Evolutionary conservation across 2,888 invertebrate genomes (phyloP).

Genomic region (Eupithecia vulgata): DNA sequence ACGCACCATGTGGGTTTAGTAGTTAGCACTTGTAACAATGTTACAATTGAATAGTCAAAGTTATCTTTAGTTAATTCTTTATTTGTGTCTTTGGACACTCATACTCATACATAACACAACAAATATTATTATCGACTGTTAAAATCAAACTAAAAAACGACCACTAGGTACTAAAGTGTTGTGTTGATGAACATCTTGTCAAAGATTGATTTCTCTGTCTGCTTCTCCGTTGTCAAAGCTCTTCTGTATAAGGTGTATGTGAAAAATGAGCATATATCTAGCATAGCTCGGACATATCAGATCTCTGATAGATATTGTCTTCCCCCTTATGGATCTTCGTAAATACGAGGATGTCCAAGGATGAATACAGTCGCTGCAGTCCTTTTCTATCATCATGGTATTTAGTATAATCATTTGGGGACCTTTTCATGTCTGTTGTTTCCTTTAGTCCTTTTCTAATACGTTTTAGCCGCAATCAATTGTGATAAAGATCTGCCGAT

Average conservation of each 20-base stretch:
- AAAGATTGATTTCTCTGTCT: not conserved
- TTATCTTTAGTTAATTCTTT: not conserved
- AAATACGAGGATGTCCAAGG: not conserved
- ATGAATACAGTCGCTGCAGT: not conserved
- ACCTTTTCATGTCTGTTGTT: not conserved
- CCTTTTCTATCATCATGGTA: not conserved
- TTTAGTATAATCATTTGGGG: not conserved
- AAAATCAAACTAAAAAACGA: too few species aligned
- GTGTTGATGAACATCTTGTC: not conserved
- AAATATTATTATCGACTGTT: too few species aligned
- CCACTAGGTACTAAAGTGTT: too few species aligned
- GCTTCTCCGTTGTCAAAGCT: not conserved
- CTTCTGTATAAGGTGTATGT: not conserved
- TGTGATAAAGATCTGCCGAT: constrained; percentile 8
- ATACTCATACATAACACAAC: too few species aligned
- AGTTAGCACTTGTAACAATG: not conserved
- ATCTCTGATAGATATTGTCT: not conserved
- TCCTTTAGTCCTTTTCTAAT: not conserved
- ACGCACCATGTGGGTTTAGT: constrained; percentile 7
- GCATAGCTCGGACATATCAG: not conserved
- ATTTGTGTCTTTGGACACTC: too few species aligned
- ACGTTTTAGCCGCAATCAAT: constrained; percentile 5
- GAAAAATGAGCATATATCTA: not conserved
- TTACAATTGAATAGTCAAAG: not conserved
- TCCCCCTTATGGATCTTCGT: not conserved